Conservation (phyloP, 2,888 invertebrate genomes). For the Cancer borealis region DNA sequence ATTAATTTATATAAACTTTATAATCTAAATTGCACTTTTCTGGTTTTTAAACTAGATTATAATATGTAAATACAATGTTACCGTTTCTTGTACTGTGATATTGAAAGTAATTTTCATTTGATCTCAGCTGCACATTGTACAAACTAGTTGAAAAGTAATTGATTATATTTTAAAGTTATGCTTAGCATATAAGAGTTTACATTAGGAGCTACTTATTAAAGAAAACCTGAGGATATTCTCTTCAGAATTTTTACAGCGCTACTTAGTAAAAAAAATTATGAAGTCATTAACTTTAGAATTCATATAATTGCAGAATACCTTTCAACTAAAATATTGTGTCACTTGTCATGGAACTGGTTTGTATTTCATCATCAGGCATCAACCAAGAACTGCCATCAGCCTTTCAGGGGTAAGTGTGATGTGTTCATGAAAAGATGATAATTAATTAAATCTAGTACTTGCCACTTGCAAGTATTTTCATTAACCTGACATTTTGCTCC, state of each 20-base stretch:
- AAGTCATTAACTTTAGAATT: background rate
- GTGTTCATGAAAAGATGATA: background rate
- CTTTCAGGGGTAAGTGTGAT: conserved; percentile 21
- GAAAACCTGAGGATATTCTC: background rate
- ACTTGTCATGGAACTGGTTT: conserved; percentile 21
- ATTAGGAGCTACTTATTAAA: background rate
- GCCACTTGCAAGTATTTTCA: background rate
- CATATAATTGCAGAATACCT: background rate
- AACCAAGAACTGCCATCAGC: background rate
- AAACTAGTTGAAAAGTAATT: conserved; percentile 1
- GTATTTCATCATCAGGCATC: background rate
- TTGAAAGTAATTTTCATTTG: background rate
- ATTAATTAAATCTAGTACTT: background rate
- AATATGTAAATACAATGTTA: background rate
- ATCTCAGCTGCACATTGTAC: conserved; percentile 25
- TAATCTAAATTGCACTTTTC: background rate
- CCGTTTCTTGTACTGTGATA: background rate
- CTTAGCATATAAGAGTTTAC: background rate
- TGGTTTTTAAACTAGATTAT: background rate
- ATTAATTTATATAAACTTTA: background rate
- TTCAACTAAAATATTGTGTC: background rate
- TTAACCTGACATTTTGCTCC: background rate
- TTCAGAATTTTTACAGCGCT: background rate
- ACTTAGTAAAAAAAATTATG: background rate
- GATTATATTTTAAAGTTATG: background rate